Evolutionary conservation across 2,888 invertebrate species (phyloP).

Genomic region (Elysia crispata): DNA sequence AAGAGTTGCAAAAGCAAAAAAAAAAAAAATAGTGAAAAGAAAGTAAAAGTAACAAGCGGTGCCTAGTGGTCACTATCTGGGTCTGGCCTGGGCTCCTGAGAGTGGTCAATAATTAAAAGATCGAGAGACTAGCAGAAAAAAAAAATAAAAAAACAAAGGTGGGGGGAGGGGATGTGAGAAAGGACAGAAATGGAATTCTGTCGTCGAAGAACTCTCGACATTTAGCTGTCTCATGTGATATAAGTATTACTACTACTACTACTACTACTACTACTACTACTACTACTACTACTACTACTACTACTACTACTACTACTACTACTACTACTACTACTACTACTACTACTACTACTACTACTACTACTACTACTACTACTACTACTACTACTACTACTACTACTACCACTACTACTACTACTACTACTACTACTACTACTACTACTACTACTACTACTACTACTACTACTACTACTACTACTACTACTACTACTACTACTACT

Average conservation of each 20-base stretch:
- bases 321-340: constrained; percentile 48
- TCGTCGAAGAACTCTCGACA: too few species aligned
- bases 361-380: constrained; percentile 43
- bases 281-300: constrained; percentile 51
- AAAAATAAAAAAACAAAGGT: too few species aligned
- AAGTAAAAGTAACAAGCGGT: too few species aligned
- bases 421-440: constrained; percentile 38
- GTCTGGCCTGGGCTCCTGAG: too few species aligned
- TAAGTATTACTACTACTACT: constrained; percentile 44
- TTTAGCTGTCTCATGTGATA: too few species aligned
- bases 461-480: constrained; percentile 45
- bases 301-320: constrained; percentile 47
- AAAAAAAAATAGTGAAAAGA: too few species aligned
- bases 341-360: constrained; percentile 34
- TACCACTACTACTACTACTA: constrained; percentile 34
- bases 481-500: constrained; percentile 38
- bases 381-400: constrained; percentile 45
- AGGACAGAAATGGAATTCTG: too few species aligned
- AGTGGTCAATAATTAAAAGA: too few species aligned
- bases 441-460: constrained; percentile 42
- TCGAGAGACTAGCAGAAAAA: too few species aligned
- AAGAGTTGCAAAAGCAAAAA: too few species aligned
- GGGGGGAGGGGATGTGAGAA: too few species aligned
- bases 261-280: constrained; percentile 47
- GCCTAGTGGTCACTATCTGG: too few species aligned